These are phyloP conservation scores for Frankliniella fusca DNA, from an alignment of 2,888 invertebrate genomes.

Conservation along the genomic window DNA sequence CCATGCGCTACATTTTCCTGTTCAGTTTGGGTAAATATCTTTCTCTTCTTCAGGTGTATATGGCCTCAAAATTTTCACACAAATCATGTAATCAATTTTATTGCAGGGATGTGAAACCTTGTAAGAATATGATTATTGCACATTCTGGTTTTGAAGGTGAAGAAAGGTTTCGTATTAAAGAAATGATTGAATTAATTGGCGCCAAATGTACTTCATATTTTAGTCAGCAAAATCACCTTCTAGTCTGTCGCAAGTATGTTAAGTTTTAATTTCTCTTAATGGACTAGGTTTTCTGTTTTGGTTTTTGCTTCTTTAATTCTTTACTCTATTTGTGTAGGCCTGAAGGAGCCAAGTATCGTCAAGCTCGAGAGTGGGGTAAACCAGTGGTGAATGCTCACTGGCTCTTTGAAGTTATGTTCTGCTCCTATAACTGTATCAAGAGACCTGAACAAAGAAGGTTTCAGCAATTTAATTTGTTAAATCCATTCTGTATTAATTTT, in stretches of 20 bases:
- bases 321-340: constrained; percentile 53
- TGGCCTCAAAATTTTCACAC: neutral
- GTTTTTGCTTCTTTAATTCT: neutral
- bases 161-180: constrained; percentile 73
- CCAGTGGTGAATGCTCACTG: constrained; percentile 90
- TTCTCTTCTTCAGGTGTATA: neutral
- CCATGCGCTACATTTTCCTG: constrained; percentile 89
- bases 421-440: constrained; percentile 56
- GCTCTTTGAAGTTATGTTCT: constrained; percentile 88
- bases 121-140: constrained; percentile 62
- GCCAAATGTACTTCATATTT: constrained; percentile 66
- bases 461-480: constrained; percentile 75
- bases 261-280: constrained; percentile 6
- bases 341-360: constrained; percentile 81
- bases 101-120: constrained; percentile 64
- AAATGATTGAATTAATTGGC: constrained; percentile 80
- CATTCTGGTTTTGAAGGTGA: constrained; percentile 86
- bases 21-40: constrained; percentile 54
- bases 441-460: constrained; percentile 80
- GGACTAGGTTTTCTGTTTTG: neutral
- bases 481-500: constrained; percentile 82
- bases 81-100: constrained; percentile 35
- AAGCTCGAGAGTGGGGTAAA: constrained; percentile 87
- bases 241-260: constrained; percentile 59
- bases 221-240: constrained; percentile 63